phyloP scores from a whole-genome alignment of 2,797 vertebrate genomes.

The Lophius americanus region DNA sequence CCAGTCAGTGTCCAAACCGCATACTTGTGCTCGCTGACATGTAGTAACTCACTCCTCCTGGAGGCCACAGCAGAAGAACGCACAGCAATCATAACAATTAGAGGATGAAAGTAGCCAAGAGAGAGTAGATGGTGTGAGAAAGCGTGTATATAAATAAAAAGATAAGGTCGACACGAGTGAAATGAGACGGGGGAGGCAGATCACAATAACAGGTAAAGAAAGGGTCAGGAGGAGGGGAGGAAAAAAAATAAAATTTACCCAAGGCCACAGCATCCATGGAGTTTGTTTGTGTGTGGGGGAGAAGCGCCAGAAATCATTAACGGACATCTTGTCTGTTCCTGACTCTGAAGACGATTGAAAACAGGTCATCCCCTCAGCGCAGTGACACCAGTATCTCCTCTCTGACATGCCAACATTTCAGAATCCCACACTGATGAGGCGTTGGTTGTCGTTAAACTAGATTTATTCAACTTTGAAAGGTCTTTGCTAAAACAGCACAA shows the following conservation, averaged over 20 bases:
- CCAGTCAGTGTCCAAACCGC: constrained; percentile 70
- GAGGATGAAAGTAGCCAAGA: constrained; percentile 55
- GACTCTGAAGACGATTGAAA: constrained; percentile 39
- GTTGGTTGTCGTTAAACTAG: constrained; percentile 62
- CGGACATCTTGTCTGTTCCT: constrained; percentile 75
- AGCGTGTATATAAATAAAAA: constrained; percentile 18
- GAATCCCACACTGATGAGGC: constrained; percentile 13
- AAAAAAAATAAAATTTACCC: constrained; percentile 57
- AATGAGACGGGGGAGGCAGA: constrained; percentile 11
- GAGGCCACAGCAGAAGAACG: constrained; percentile 79
- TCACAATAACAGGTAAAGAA: not conserved
- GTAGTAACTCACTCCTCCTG: constrained; percentile 83
- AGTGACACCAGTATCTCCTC: constrained; percentile 4
- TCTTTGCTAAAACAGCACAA: constrained; percentile 48
- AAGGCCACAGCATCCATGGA: constrained; percentile 41
- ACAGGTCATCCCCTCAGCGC: constrained; percentile 19
- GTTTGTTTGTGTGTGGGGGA: constrained; percentile 47
- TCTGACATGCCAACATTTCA: constrained; percentile 13
- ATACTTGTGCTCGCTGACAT: constrained; percentile 80
- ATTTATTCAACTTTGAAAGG: constrained; percentile 70
- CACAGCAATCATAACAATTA: constrained; percentile 76
- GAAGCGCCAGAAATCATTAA: constrained; percentile 78
- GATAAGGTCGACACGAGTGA: constrained; percentile 1
- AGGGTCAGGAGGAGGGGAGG: constrained; percentile 1
- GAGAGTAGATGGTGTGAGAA: constrained; percentile 22